Evolutionary conservation across 1,140 invertebrate species (phyloP).

Genomic region (Halyomorpha halys): DNA sequence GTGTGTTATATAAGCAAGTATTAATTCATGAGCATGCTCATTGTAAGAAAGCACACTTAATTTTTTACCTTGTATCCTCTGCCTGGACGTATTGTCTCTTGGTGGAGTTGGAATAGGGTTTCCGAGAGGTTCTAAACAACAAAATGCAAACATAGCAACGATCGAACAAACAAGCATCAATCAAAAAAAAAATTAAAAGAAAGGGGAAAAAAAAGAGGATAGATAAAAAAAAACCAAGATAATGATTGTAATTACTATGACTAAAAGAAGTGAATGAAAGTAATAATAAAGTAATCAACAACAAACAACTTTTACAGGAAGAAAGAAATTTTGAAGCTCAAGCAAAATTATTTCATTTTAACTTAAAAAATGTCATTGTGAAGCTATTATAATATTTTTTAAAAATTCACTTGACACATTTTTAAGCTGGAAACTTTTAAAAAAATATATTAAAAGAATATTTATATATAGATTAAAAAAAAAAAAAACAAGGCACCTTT

Average conservation of each 20-base stretch:
- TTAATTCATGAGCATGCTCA: not conserved
- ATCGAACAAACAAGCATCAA: slow-evolving; percentile 9
- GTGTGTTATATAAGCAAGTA: not conserved
- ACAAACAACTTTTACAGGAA: not conserved
- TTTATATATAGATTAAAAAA: too few relatives aligned
- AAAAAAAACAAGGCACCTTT: slow-evolving; percentile 49
- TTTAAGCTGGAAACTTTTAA: too few relatives aligned
- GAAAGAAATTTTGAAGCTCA: too few relatives aligned
- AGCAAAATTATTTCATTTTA: too few relatives aligned
- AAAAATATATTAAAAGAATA: too few relatives aligned
- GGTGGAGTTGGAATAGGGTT: slow-evolving; percentile 25
- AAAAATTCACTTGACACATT: too few relatives aligned
- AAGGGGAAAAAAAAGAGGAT: not conserved
- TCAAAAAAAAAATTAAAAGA: not conserved
- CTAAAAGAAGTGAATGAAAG: too few relatives aligned
- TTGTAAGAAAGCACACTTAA: not conserved
- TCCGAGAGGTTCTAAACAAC: slow-evolving; percentile 26
- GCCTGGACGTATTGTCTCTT: slow-evolving; percentile 19
- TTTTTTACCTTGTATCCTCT: slow-evolving; percentile 22
- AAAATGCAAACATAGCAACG: slow-evolving; percentile 23
- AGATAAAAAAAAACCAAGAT: not conserved
- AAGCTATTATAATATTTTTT: too few relatives aligned
- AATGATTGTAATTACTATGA: not conserved
- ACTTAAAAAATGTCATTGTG: too few relatives aligned
- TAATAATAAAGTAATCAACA: not conserved